Evolutionary conservation across 92 coral and sea anemone species (phyloP).

Genomic region (Paragorgia papillata): DNA sequence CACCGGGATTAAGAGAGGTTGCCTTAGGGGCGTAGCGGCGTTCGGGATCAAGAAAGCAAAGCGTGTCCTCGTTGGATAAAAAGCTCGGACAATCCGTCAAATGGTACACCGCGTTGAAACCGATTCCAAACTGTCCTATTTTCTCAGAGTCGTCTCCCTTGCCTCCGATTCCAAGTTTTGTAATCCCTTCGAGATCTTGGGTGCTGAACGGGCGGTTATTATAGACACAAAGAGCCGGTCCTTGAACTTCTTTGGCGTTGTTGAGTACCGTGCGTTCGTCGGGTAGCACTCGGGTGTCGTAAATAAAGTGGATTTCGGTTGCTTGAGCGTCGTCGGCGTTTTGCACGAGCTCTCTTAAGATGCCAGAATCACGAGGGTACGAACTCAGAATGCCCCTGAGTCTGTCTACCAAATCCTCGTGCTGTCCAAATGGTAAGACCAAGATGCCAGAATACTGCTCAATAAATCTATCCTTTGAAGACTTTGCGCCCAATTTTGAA

Average conservation of each 20-base stretch:
- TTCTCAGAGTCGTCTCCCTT: conserved; percentile 23
- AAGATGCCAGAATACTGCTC: conserved; percentile 12
- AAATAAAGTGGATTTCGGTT: conserved; percentile 27
- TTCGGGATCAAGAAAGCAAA: conserved; percentile 41
- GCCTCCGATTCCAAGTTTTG: conserved; percentile 41
- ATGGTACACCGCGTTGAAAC: conserved; percentile 49
- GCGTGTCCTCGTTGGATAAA: conserved; percentile 39
- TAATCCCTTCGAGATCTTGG: conserved; percentile 40
- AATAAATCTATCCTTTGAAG: conserved; percentile 13
- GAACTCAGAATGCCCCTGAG: conserved; percentile 3
- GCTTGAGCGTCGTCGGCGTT: conserved; percentile 49
- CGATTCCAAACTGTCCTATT: conserved; percentile 46
- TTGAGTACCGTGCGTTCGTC: not conserved
- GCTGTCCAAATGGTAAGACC: conserved; percentile 33
- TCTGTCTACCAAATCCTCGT: not conserved
- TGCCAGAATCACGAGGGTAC: conserved; percentile 21
- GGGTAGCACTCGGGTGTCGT: conserved; percentile 29
- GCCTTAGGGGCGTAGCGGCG: conserved; percentile 20
- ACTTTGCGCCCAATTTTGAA: conserved; percentile 20
- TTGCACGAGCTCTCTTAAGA: conserved; percentile 43
- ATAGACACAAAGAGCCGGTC: conserved; percentile 53
- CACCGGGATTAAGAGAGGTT: conserved; percentile 12
- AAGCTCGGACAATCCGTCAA: conserved; percentile 50
- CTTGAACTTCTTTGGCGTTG: conserved; percentile 37
- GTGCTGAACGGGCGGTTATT: conserved; percentile 35